Percentiles rank a stretch among this genome's conserved stretches.
These are phyloP conservation scores for Prolemur simus DNA, from an alignment of 2,113 vertebrate species.

Conservation along the genomic window DNA sequence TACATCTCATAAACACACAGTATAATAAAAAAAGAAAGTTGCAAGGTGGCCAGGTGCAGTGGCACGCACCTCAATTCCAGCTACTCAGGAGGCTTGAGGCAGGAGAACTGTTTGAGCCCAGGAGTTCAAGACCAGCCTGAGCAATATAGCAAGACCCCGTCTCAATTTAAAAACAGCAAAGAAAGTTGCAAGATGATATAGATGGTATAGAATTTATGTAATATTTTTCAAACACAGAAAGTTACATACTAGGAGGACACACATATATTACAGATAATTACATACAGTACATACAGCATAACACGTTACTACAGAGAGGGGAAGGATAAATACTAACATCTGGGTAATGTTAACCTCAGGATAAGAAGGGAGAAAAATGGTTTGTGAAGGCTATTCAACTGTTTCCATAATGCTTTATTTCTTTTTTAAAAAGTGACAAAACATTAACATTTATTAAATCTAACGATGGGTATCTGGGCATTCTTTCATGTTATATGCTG, in stretches of 20 bases:
- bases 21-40: background rate
- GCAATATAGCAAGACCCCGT: background rate
- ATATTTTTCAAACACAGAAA: slow-evolving; percentile 7
- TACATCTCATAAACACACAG: background rate
- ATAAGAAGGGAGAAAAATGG: background rate
- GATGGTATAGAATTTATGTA: background rate
- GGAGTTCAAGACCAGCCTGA: background rate
- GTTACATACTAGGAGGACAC: background rate
- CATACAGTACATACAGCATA: background rate
- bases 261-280: background rate
- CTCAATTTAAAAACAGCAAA: background rate
- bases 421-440: background rate
- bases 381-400: background rate
- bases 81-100: background rate
- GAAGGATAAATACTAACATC: background rate
- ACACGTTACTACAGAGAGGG: background rate
- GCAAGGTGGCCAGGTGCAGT: background rate
- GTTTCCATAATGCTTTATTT: background rate
- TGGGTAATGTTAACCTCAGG: background rate
- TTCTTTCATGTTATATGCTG: background rate
- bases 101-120: background rate
- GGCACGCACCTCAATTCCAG: background rate
- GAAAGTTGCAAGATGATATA: background rate
- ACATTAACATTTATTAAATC: slow-evolving; percentile 24
- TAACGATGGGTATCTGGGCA: background rate